phyloP scores from a whole-genome alignment of 2,888 invertebrate genomes.

The Cheilosia urbana region DNA sequence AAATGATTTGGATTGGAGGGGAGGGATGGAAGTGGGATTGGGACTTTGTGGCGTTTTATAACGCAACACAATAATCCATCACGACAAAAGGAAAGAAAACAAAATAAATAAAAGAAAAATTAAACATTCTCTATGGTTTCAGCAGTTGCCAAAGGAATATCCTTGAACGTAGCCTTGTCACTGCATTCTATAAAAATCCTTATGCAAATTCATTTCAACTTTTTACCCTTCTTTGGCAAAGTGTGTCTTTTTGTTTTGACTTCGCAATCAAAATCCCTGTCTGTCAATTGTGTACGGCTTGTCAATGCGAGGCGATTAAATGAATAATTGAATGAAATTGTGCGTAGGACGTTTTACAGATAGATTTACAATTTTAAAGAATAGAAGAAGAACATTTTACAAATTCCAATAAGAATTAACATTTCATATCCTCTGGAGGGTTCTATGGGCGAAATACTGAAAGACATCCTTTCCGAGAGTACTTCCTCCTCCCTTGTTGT shows the following conservation, averaged over 20 bases:
- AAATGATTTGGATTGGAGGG: too few species aligned
- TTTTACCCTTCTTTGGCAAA: not conserved
- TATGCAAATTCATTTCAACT: slow-evolving; percentile 45
- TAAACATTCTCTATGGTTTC: not conserved
- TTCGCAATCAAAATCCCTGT: slow-evolving; percentile 50
- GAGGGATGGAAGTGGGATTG: too few species aligned
- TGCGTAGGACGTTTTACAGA: slow-evolving; percentile 66
- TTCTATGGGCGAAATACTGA: not conserved
- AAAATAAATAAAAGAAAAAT: slow-evolving; percentile 1
- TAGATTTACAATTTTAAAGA: slow-evolving; percentile 33
- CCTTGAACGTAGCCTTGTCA: slow-evolving; percentile 27
- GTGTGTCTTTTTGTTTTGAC: not conserved
- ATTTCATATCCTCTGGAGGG: slow-evolving; percentile 21
- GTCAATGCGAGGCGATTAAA: slow-evolving; percentile 60
- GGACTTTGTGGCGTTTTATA: too few species aligned
- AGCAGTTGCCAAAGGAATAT: slow-evolving; percentile 11
- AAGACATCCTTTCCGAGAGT: slow-evolving; percentile 17
- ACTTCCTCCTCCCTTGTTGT: slow-evolving; percentile 2
- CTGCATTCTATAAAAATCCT: slow-evolving; percentile 17
- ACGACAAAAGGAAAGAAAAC: slow-evolving; percentile 20
- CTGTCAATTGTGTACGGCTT: slow-evolving; percentile 52
- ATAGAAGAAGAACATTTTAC: slow-evolving; percentile 2
- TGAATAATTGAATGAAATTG: slow-evolving; percentile 74
- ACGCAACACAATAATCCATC: slow-evolving; percentile 51
- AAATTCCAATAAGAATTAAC: slow-evolving; percentile 9